Conservation (phyloP, 1,140 invertebrate genomes). For the Apis mellifera region Amel_HAv3.1 CM009941.2:6539501-6540000, state of each 20-base stretch:
- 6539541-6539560: conserved; percentile 69
- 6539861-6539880: not conserved
- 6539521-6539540: not conserved
- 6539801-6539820: too few relatives aligned
- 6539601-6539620: conserved; percentile 1
- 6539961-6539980: too few relatives aligned
- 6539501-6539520: not conserved
- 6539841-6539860: too few relatives aligned
- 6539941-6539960: too few relatives aligned
- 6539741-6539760: not conserved
- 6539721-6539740: not conserved
- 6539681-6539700: not conserved
- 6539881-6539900: not conserved
- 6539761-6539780: too few relatives aligned
- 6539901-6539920: too few relatives aligned
- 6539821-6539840: too few relatives aligned
- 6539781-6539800: too few relatives aligned
- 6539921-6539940: too few relatives aligned
- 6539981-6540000: too few relatives aligned
- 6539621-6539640: not conserved
- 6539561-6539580: conserved; percentile 68
- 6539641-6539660: not conserved
- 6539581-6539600: conserved; percentile 38
- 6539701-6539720: not conserved
- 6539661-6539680: not conserved